Percentiles rank a stretch among this genome's conserved stretches.
These are phyloP conservation scores for Papilio elwesi DNA, from an alignment of 2,888 invertebrate species.

Conservation along the genomic window DNA sequence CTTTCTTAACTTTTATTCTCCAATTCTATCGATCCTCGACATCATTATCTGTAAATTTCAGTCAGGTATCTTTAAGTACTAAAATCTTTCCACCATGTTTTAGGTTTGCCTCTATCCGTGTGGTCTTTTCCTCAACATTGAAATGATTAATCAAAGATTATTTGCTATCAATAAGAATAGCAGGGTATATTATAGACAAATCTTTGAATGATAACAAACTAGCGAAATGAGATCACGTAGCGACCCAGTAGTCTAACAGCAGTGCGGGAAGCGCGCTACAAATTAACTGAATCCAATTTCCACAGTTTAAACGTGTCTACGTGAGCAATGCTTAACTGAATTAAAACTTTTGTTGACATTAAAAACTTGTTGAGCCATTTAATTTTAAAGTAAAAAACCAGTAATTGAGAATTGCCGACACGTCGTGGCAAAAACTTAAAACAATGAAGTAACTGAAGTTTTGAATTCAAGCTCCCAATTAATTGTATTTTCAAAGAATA, in stretches of 20 bases:
- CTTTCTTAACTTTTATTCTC: too few species aligned
- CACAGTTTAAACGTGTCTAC: constrained; percentile 63
- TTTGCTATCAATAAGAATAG: too few species aligned
- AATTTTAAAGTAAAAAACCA: not conserved
- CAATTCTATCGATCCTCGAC: too few species aligned
- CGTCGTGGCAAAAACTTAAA: too few species aligned
- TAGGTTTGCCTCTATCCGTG: too few species aligned
- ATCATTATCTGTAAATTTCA: too few species aligned
- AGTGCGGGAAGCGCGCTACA: constrained; percentile 24
- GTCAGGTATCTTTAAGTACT: too few species aligned
- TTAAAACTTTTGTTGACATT: constrained; percentile 28
- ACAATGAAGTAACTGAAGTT: too few species aligned
- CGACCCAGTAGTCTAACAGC: not conserved
- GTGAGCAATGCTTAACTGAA: constrained; percentile 44
- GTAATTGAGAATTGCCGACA: not conserved
- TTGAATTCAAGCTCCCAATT: too few species aligned
- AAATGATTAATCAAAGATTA: not conserved
- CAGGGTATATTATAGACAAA: too few species aligned
- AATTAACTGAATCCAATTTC: constrained; percentile 44
- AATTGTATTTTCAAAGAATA: too few species aligned
- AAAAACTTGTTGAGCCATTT: constrained; percentile 19
- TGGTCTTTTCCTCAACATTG: not conserved
- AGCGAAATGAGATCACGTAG: constrained; percentile 33
- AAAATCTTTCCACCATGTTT: too few species aligned
- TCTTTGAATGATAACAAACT: constrained; percentile 4